Percentiles rank a stretch among this genome's conserved stretches.
These are phyloP conservation scores for Paedocypris sp. DNA, from an alignment of 2,113 vertebrate genomes.

Conservation along the genomic window DNA sequence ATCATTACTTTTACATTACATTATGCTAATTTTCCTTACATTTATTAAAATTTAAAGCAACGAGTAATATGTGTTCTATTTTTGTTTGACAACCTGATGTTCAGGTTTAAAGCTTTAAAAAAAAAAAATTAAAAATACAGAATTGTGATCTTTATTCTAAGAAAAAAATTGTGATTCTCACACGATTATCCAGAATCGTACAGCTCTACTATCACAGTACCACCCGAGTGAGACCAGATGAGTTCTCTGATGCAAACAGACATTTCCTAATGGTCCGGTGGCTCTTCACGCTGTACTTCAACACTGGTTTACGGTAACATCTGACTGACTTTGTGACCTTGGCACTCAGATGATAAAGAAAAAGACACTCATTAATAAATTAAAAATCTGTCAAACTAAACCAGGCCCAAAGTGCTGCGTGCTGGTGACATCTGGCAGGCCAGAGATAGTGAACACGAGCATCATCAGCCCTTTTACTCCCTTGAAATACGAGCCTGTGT, in stretches of 20 bases:
- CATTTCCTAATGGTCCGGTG: background rate
- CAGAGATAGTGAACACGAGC: background rate
- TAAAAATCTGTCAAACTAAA: constrained; percentile 6
- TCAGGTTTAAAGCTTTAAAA: no score
- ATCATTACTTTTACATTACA: no score
- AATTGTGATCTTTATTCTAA: no score
- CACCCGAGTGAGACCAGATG: no score
- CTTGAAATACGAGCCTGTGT: constrained; percentile 11
- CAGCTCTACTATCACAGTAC: no score
- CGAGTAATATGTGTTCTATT: no score
- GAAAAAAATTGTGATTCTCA: no score
- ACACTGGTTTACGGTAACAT: constrained; percentile 11
- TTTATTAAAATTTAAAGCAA: no score
- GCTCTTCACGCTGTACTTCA: constrained; percentile 8
- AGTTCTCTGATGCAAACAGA: background rate
- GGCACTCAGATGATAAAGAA: constrained; percentile 7
- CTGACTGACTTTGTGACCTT: background rate
- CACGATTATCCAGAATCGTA: no score
- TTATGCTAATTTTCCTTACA: no score
- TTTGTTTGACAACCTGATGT: no score
- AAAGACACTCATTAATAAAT: constrained; percentile 23
- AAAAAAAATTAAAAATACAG: no score
- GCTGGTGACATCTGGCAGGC: constrained; percentile 1
- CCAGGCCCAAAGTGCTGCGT: background rate
- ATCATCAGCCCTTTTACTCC: constrained; percentile 3